phyloP scores from a whole-genome alignment of 2,113 vertebrate genomes.

The Danionella cerebrum region DNA sequence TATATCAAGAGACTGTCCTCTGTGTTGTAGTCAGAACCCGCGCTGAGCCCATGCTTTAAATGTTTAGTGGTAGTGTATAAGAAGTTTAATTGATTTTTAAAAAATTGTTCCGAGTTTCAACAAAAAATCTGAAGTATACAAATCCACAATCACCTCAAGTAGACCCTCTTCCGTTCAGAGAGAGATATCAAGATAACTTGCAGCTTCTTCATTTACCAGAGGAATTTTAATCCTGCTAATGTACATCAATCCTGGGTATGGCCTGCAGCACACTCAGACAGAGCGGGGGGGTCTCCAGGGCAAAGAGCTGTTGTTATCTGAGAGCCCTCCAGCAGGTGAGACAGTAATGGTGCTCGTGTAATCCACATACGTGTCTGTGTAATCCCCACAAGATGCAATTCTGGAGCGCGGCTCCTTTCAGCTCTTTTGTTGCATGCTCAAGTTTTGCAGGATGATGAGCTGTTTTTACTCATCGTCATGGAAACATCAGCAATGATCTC shows the following conservation, averaged over 20 bases:
- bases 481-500: not conserved
- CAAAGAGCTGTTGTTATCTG: constrained; percentile 7
- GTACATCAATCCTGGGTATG: constrained; percentile 60
- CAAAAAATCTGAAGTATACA: not conserved
- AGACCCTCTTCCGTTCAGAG: not conserved
- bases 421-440: not conserved
- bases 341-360: not conserved
- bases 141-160: not conserved
- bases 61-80: no score
- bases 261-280: constrained; percentile 44
- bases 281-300: no score
- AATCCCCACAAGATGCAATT: not conserved
- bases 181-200: constrained; percentile 39
- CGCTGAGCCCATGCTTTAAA: no score
- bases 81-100: no score
- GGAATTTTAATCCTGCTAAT: constrained; percentile 69
- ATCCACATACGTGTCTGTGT: not conserved
- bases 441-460: not conserved
- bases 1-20: no score
- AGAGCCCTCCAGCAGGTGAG: not conserved
- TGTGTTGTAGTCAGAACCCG: no score
- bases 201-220: constrained; percentile 46
- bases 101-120: no score
- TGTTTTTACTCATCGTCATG: not conserved
- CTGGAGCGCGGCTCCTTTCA: not conserved